Evolutionary conservation across 2,888 invertebrate species (phyloP).

Genomic region (Agrotis segetum): DNA sequence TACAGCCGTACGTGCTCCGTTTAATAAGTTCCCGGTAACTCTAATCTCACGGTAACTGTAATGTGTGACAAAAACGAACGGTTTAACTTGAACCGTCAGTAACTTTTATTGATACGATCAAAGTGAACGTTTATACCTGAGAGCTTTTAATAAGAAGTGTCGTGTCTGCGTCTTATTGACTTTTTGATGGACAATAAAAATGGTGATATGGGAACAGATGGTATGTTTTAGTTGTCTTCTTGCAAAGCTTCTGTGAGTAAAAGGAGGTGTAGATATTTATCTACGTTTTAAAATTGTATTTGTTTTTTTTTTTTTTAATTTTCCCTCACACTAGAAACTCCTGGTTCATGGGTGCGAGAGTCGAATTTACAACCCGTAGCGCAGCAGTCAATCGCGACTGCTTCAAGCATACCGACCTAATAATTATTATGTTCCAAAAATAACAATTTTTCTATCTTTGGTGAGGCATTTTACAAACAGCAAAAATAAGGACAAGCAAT

Average conservation of each 20-base stretch:
- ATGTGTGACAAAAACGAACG: conserved; percentile 57
- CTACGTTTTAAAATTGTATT: neutral
- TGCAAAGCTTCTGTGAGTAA: neutral
- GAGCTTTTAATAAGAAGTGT: conserved; percentile 46
- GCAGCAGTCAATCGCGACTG: too few species aligned
- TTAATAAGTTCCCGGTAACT: conserved; percentile 72
- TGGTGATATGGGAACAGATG: conserved; percentile 13
- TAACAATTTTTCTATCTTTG: too few species aligned
- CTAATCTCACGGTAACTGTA: conserved; percentile 62
- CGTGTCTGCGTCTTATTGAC: conserved; percentile 35
- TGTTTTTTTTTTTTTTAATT: too few species aligned
- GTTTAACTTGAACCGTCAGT: conserved; percentile 52
- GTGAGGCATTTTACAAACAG: too few species aligned
- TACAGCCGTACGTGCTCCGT: conserved; percentile 72
- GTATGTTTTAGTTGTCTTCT: conserved; percentile 22
- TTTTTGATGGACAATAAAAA: conserved; percentile 37
- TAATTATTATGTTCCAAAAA: too few species aligned
- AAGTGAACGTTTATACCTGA: conserved; percentile 35
- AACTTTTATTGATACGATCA: conserved; percentile 55
- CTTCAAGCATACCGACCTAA: too few species aligned
- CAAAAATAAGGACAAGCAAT: too few species aligned
- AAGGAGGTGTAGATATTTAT: neutral
- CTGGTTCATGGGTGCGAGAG: too few species aligned
- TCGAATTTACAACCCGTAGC: too few species aligned
- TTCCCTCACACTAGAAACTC: too few species aligned